A percentile compares a stretch with the other conserved stretches of the same genome.
phyloP scores from a whole-genome alignment of 2,797 vertebrate genomes.

The Sphenodon punctatus region DNA sequence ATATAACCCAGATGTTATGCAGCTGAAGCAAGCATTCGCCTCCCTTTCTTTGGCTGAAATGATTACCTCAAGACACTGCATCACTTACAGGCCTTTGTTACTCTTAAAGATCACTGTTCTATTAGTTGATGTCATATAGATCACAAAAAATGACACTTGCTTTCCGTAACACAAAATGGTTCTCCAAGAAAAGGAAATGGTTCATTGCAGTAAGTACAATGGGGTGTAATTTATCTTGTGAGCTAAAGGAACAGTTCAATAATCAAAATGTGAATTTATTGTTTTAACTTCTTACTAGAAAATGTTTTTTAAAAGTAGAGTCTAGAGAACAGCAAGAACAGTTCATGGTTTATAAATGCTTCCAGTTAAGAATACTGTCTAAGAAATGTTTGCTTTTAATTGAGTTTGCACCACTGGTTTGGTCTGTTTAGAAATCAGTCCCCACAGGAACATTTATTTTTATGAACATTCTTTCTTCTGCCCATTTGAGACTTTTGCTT shows the following conservation, averaged over 20 bases:
- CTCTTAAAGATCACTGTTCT: conserved; percentile 20
- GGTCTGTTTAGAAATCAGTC: conserved; percentile 67
- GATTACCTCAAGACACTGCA: conserved; percentile 53
- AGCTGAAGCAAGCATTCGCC: conserved; percentile 32
- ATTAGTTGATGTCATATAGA: conserved; percentile 27
- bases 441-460: conserved; percentile 61
- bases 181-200: neutral
- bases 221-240: neutral
- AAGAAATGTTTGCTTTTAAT: neutral
- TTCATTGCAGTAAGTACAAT: neutral
- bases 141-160: neutral
- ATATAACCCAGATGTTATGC: conserved; percentile 53
- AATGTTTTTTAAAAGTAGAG: neutral
- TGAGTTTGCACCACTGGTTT: conserved; percentile 47
- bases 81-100: conserved; percentile 1
- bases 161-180: conserved; percentile 15
- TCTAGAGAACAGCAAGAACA: neutral
- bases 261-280: neutral
- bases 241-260: neutral
- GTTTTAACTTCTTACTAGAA: conserved; percentile 3
- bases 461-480: conserved; percentile 68
- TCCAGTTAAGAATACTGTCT: neutral
- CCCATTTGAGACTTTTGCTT: conserved; percentile 62
- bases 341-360: neutral
- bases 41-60: neutral